Percentiles rank a stretch among this genome's conserved stretches.
These are phyloP conservation scores for Helicoverpa assulta DNA, from an alignment of 2,888 invertebrate genomes.

Conservation along the genomic window DNA sequence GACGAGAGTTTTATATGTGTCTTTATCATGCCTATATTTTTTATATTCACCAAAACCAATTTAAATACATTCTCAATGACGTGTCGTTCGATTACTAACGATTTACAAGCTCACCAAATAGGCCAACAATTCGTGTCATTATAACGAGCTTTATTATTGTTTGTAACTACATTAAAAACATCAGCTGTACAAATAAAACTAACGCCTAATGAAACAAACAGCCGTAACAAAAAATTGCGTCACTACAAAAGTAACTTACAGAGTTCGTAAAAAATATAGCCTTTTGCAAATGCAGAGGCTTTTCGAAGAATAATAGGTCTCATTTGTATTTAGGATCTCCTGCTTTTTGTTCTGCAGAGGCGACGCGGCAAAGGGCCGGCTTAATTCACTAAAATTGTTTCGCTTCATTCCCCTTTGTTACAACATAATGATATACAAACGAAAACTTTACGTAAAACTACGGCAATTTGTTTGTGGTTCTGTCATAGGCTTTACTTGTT, in stretches of 20 bases:
- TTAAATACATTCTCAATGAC: too few relatives aligned
- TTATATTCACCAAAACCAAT: too few relatives aligned
- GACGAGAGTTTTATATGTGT: too few relatives aligned
- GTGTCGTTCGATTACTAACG: too few relatives aligned
- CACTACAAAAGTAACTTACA: conserved; percentile 41
- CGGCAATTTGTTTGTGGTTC: conserved; percentile 46
- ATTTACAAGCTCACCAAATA: background rate
- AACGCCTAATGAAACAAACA: background rate
- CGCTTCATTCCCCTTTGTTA: conserved; percentile 47
- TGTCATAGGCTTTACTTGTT: conserved; percentile 9
- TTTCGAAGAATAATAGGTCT: conserved; percentile 55
- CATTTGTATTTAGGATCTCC: conserved; percentile 60
- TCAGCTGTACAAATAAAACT: conserved; percentile 1
- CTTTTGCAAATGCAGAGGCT: conserved; percentile 52
- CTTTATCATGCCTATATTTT: too few relatives aligned
- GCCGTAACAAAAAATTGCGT: conserved; percentile 12
- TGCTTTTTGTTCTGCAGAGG: conserved; percentile 55
- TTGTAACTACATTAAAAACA: background rate
- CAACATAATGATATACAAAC: conserved; percentile 58
- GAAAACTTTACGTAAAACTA: conserved; percentile 53
- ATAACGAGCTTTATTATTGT: too few relatives aligned
- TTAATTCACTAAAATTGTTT: conserved; percentile 62
- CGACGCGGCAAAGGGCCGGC: conserved; percentile 37
- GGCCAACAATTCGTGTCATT: background rate
- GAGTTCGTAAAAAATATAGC: conserved; percentile 54